Conservation (phyloP, 2,888 invertebrate species). For the Parnassius mnemosyne region DNA sequence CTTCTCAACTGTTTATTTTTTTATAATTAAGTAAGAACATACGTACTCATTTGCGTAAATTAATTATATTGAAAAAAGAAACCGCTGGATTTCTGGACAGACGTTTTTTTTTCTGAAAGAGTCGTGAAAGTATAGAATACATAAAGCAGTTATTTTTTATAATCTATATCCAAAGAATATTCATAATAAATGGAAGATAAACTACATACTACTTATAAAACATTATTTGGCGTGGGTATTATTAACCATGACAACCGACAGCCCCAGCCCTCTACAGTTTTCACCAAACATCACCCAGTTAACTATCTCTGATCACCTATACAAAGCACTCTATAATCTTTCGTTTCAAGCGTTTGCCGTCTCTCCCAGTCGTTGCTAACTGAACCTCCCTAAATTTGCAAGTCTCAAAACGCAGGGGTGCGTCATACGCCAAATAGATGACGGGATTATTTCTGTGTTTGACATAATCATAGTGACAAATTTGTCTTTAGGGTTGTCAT, state of each 20-base stretch:
- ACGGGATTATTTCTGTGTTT: constrained; percentile 80
- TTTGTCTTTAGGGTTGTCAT: constrained; percentile 72
- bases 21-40: too few relatives aligned
- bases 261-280: constrained; percentile 61
- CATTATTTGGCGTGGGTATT: constrained; percentile 60
- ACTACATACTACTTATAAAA: too few relatives aligned
- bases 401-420: constrained; percentile 68
- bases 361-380: constrained; percentile 43
- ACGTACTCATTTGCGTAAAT: too few relatives aligned
- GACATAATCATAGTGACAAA: constrained; percentile 81
- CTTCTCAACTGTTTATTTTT: too few relatives aligned
- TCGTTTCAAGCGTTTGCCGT: constrained; percentile 54
- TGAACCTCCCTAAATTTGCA: constrained; percentile 69
- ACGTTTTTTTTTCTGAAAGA: too few relatives aligned
- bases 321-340: constrained; percentile 72
- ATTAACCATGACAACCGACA: constrained; percentile 73
- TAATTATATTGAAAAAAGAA: too few relatives aligned
- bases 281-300: constrained; percentile 68
- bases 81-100: too few relatives aligned
- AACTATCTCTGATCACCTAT: constrained; percentile 73
- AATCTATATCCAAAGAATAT: too few relatives aligned
- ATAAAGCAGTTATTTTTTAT: too few relatives aligned
- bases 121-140: too few relatives aligned
- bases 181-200: too few relatives aligned
- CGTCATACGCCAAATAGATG: constrained; percentile 74